These are phyloP conservation scores for Saturnia japonica DNA, from an alignment of 2,888 invertebrate species.

Conservation along the genomic window DNA sequence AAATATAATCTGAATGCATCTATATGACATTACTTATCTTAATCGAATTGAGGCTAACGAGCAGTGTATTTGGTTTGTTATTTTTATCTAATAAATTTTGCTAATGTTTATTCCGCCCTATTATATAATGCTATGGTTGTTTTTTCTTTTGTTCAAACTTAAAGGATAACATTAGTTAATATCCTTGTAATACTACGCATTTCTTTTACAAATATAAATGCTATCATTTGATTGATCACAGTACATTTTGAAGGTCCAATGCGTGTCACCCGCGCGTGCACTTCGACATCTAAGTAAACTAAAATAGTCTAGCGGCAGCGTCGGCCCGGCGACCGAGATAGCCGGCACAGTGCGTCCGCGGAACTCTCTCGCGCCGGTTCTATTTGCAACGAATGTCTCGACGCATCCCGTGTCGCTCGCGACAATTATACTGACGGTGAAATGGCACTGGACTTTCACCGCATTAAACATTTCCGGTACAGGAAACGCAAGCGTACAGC, in stretches of 20 bases:
- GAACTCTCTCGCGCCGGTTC: slow-evolving; percentile 78
- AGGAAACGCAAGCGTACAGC: slow-evolving; percentile 68
- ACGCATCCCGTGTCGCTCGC: slow-evolving; percentile 67
- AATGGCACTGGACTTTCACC: slow-evolving; percentile 77
- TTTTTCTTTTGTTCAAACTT: not conserved
- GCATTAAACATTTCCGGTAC: slow-evolving; percentile 70
- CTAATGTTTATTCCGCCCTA: not conserved
- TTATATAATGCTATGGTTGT: not conserved
- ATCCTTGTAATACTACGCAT: not conserved
- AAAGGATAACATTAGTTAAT: not conserved
- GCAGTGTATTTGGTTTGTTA: too few species aligned
- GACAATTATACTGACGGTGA: slow-evolving; percentile 71
- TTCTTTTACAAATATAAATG: not conserved
- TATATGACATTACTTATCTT: not conserved
- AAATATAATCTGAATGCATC: not conserved
- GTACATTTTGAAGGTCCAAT: slow-evolving; percentile 66
- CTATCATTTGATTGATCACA: slow-evolving; percentile 44
- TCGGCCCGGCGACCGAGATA: slow-evolving; percentile 80
- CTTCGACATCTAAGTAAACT: slow-evolving; percentile 80
- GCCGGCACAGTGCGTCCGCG: slow-evolving; percentile 76
- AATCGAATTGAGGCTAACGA: too few species aligned
- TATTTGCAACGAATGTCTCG: slow-evolving; percentile 76
- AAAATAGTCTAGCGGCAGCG: slow-evolving; percentile 76
- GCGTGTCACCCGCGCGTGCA: slow-evolving; percentile 68
- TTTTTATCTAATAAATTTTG: not conserved